A percentile compares a stretch with the other conserved stretches of the same genome.
Conservation (phyloP, 2,113 vertebrate genomes). For the Mobula hypostoma region DNA sequence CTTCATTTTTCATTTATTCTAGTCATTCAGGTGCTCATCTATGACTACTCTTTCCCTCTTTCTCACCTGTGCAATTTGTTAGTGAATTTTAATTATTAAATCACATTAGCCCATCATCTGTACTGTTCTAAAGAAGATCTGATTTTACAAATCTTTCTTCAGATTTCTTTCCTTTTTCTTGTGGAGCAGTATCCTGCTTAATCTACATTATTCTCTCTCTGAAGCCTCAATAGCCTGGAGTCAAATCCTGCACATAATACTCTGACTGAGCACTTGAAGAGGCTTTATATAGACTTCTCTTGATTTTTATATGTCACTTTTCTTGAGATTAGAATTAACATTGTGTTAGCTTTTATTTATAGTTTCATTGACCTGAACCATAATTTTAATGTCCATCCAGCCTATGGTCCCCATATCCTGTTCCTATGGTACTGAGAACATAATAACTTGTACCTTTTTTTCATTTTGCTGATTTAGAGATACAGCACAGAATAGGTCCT, state of each 20-base stretch:
- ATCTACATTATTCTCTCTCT: not conserved
- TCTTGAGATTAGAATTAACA: not conserved
- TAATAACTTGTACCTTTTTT: not conserved
- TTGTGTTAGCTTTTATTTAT: not conserved
- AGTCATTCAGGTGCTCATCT: not conserved
- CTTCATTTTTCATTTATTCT: not conserved
- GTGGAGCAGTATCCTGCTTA: not conserved
- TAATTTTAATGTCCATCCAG: not conserved
- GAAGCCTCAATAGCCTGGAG: not conserved
- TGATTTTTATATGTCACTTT: not conserved
- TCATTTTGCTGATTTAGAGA: too few relatives aligned
- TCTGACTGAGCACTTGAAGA: not conserved
- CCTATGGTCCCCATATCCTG: not conserved
- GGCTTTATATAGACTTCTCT: not conserved
- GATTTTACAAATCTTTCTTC: not conserved
- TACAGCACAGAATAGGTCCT: too few relatives aligned
- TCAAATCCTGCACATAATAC: not conserved
- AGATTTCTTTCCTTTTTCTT: not conserved
- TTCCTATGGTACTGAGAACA: not conserved
- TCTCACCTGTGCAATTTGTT: too few relatives aligned
- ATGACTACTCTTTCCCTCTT: not conserved
- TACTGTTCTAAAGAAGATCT: not conserved
- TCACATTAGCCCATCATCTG: not conserved
- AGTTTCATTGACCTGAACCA: not conserved
- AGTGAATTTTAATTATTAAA: not conserved